Conservation (phyloP, 1,140 invertebrate species). For the Trichoplusia ni region DNA sequence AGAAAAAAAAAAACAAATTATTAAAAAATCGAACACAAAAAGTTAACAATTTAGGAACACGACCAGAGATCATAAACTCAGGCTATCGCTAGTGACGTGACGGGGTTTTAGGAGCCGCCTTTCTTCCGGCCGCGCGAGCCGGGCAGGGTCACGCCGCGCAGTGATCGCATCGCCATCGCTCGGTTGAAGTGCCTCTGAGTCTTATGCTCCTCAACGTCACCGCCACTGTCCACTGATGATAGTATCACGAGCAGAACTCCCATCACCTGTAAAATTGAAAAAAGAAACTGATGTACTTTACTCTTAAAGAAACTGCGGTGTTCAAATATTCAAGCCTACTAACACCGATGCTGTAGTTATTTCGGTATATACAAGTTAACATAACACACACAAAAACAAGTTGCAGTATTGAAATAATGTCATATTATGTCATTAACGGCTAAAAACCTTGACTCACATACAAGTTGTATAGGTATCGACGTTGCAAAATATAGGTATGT, state of each 20-base stretch:
- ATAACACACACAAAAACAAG: too few species aligned
- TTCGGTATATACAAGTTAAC: too few species aligned
- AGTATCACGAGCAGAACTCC: slow-evolving; percentile 91
- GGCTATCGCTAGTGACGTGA: slow-evolving; percentile 11
- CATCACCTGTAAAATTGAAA: slow-evolving; percentile 82
- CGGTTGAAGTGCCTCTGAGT: slow-evolving; percentile 91
- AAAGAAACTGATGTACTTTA: too few species aligned
- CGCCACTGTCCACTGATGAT: slow-evolving; percentile 85
- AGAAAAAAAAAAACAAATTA: background rate
- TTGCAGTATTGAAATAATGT: too few species aligned
- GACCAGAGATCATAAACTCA: slow-evolving; percentile 30
- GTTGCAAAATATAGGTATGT: too few species aligned
- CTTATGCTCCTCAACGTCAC: slow-evolving; percentile 84
- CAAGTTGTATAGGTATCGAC: too few species aligned
- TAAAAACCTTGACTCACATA: too few species aligned
- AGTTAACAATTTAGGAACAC: slow-evolving; percentile 27
- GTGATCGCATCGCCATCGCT: slow-evolving; percentile 92
- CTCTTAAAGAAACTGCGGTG: too few species aligned
- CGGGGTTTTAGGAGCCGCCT: slow-evolving; percentile 62
- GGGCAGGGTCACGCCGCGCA: slow-evolving; percentile 81
- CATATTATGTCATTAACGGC: too few species aligned
- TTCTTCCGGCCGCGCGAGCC: slow-evolving; percentile 71
- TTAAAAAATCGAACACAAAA: background rate
- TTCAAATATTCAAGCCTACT: too few species aligned
- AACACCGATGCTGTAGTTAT: too few species aligned